phyloP scores from a whole-genome alignment of 2,113 vertebrate genomes.

The Origma solitaria region DNA sequence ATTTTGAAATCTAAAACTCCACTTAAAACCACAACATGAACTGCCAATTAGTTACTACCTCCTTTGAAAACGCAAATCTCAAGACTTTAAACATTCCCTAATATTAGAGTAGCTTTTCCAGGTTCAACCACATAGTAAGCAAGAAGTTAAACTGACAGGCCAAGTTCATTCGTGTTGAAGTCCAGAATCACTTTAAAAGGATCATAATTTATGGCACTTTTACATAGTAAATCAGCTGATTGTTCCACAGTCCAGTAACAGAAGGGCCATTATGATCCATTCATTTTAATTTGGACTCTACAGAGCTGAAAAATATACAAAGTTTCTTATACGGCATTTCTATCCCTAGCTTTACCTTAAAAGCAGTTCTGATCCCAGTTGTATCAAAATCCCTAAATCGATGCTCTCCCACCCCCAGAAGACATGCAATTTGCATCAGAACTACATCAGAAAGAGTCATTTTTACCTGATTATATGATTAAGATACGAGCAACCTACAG shows the following conservation, averaged over 20 bases:
- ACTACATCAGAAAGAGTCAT: background rate
- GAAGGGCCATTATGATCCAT: background rate
- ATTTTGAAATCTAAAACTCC: background rate
- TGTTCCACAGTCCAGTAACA: background rate
- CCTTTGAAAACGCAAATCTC: background rate
- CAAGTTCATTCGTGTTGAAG: background rate
- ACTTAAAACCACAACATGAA: background rate
- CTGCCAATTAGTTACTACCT: background rate
- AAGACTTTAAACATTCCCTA: background rate
- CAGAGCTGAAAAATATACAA: background rate
- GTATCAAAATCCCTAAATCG: background rate
- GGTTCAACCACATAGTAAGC: background rate
- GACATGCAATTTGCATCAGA: background rate
- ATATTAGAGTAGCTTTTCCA: background rate
- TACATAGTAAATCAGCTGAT: background rate
- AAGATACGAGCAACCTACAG: background rate
- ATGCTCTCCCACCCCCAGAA: background rate
- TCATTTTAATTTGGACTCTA: background rate
- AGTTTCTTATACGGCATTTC: background rate
- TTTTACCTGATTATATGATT: background rate
- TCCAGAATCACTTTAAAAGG: background rate
- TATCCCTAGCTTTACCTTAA: background rate
- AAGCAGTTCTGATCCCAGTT: background rate
- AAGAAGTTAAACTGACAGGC: background rate
- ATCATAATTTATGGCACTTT: background rate